Percentiles rank a stretch among this genome's conserved stretches.
phyloP scores from a whole-genome alignment of 2,113 vertebrate species.

The Pithys albifrons region DNA sequence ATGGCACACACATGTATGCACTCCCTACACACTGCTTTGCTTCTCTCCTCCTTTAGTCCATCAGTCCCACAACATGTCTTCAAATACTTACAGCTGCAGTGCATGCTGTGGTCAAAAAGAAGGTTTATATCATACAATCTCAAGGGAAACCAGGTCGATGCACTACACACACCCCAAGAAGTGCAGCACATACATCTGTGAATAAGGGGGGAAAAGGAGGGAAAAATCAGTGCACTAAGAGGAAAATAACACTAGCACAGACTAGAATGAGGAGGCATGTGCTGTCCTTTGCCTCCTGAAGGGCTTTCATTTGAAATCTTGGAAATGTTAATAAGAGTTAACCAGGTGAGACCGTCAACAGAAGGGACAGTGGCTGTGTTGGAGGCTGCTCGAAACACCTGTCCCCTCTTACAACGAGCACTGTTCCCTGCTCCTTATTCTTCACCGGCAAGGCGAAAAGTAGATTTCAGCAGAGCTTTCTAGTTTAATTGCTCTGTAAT shows the following conservation, averaged over 20 bases:
- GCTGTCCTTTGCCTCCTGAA: neutral
- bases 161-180: rapidly evolving
- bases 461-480: neutral
- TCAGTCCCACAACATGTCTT: neutral
- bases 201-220: neutral
- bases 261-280: neutral
- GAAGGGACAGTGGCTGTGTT: constrained; percentile 35
- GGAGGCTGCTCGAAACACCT: constrained; percentile 35
- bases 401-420: neutral
- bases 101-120: rapidly evolving
- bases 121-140: neutral
- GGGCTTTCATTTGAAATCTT: constrained; percentile 31
- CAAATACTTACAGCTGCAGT: rapidly evolving
- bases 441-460: neutral
- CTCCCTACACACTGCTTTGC: rapidly evolving
- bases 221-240: rapidly evolving
- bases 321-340: constrained; percentile 61
- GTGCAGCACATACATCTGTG: neutral
- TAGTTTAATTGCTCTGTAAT: constrained; percentile 65
- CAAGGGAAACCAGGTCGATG: too few relatives aligned
- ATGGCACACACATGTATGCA: rapidly evolving
- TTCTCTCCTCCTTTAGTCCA: neutral
- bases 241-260: neutral
- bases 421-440: neutral
- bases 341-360: constrained; percentile 55